phyloP scores from a whole-genome alignment of 2,888 invertebrate genomes.

The Eilema caniola region DNA sequence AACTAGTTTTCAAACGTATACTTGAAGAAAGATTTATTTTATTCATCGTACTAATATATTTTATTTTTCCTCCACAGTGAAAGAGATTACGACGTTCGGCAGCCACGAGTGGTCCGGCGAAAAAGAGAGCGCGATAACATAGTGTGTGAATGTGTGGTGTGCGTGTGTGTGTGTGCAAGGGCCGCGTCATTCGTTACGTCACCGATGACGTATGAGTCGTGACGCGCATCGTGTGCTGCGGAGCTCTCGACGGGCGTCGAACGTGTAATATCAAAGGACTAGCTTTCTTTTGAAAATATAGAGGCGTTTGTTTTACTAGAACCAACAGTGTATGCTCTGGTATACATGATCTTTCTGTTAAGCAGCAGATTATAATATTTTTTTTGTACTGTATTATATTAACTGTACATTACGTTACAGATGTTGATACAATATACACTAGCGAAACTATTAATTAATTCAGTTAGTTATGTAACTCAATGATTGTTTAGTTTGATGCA shows the following conservation, averaged over 20 bases:
- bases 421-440: conserved; percentile 49
- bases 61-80: conserved; percentile 68
- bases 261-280: conserved; percentile 51
- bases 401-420: conserved; percentile 56
- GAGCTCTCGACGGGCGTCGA: conserved; percentile 44
- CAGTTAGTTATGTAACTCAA: conserved; percentile 58
- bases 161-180: conserved; percentile 36
- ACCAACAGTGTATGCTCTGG: conserved; percentile 33
- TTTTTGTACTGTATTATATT: conserved; percentile 60
- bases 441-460: conserved; percentile 49
- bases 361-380: conserved; percentile 43
- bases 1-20: neutral
- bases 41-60: conserved; percentile 1
- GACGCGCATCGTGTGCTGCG: conserved; percentile 12
- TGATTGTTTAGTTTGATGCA: conserved; percentile 67
- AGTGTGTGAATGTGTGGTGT: conserved; percentile 50
- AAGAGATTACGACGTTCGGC: conserved; percentile 82
- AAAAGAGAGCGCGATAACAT: conserved; percentile 77
- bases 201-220: conserved; percentile 13
- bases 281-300: conserved; percentile 54
- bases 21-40: too few relatives aligned
- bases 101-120: conserved; percentile 72
- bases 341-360: conserved; percentile 59
- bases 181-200: conserved; percentile 17
- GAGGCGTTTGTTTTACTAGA: conserved; percentile 58